Conservation (phyloP, 1,140 invertebrate genomes). For the Trachelipus rathkii region DNA sequence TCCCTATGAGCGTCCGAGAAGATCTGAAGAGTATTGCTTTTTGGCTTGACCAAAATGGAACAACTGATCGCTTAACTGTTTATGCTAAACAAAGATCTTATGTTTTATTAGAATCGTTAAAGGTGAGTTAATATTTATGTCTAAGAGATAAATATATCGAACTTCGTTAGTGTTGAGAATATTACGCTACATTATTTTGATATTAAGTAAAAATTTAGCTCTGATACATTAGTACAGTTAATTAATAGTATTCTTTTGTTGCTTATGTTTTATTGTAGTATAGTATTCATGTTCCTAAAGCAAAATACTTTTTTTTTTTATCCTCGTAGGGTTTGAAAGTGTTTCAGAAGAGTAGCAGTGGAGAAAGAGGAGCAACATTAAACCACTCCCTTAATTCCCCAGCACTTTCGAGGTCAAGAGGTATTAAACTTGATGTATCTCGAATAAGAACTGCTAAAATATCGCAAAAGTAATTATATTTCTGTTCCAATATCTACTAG, state of each 20-base stretch:
- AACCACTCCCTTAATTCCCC: constrained; percentile 33
- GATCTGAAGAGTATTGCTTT: constrained; percentile 41
- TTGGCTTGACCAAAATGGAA: constrained; percentile 43
- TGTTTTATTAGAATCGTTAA: constrained; percentile 36
- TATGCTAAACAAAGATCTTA: constrained; percentile 43
- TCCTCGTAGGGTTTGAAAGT: constrained; percentile 32
- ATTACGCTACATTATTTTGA: no score
- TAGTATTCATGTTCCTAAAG: no score
- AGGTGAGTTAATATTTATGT: constrained; percentile 21
- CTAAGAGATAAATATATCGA: no score
- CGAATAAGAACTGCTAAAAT: neutral
- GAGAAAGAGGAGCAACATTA: constrained; percentile 30
- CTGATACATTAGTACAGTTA: no score
- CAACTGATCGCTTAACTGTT: constrained; percentile 38
- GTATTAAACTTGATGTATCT: constrained; percentile 26
- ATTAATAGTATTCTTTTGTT: constrained; percentile 1
- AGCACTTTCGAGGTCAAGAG: constrained; percentile 24
- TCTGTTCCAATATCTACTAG: no score
- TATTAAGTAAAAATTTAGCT: no score
- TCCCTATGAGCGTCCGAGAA: constrained; percentile 35
- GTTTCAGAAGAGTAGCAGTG: constrained; percentile 39
- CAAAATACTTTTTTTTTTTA: neutral
- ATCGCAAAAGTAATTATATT: neutral
- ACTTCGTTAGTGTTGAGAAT: no score
- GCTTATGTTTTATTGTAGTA: no score